phyloP scores from a whole-genome alignment of 2,113 vertebrate genomes.

The Scalopus aquaticus region DNA sequence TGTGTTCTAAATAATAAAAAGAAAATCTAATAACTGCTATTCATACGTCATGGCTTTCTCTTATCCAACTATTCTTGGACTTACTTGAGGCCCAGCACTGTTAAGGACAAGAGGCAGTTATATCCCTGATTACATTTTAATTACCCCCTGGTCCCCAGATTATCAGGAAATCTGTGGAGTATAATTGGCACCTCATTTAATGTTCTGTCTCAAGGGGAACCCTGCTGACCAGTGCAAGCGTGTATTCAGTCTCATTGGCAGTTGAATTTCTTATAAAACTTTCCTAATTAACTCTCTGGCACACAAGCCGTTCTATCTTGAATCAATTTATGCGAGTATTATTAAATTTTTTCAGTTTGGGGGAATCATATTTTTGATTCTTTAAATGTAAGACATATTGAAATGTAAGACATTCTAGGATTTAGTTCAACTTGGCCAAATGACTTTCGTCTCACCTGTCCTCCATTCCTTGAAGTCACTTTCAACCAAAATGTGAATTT shows the following conservation, averaged over 20 bases:
- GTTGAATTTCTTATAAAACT: not conserved
- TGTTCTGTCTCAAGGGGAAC: not conserved
- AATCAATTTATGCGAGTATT: not conserved
- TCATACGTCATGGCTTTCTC: accelerated
- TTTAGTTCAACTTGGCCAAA: not conserved
- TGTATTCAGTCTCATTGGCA: accelerated
- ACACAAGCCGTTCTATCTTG: not conserved
- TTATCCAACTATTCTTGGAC: not conserved
- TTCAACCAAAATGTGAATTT: not conserved
- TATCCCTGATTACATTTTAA: not conserved
- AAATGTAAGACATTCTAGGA: not conserved
- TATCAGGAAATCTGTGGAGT: not conserved
- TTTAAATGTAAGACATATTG: not conserved
- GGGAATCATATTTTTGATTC: not conserved
- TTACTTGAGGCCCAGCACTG: not conserved
- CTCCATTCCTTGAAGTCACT: not conserved
- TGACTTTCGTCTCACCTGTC: not conserved
- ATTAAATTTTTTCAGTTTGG: not conserved
- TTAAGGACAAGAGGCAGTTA: not conserved
- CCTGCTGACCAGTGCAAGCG: not conserved
- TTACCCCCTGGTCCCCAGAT: not conserved
- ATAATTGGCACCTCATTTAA: not conserved
- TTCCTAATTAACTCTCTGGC: not conserved
- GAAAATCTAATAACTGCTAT: not conserved
- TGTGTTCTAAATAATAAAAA: not conserved